Percentiles rank a stretch among this genome's conserved stretches.
phyloP scores from a whole-genome alignment of 2,797 vertebrate species.

The Manis crassicaudata region DNA sequence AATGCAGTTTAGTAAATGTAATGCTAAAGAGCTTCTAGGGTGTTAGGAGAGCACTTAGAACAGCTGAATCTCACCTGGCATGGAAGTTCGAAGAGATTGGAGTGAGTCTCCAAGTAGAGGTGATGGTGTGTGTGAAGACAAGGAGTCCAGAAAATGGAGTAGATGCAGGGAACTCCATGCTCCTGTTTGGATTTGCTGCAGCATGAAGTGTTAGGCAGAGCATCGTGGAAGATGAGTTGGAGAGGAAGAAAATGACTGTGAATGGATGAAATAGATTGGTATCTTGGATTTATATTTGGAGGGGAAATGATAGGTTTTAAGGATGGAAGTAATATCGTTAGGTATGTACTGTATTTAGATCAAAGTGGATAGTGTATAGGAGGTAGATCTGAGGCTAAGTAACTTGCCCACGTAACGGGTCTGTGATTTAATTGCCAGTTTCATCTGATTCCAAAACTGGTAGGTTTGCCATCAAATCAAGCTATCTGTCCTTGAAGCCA shows the following conservation, averaged over 20 bases:
- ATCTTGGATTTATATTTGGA: neutral
- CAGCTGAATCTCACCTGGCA: neutral
- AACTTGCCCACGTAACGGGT: neutral
- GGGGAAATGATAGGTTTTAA: neutral
- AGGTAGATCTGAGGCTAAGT: constrained; percentile 4
- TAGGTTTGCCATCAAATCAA: neutral
- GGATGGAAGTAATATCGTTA: neutral
- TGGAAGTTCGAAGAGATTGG: neutral
- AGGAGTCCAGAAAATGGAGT: neutral
- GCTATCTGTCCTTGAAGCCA: neutral
- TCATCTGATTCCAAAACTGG: neutral
- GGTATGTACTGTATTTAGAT: constrained; percentile 43
- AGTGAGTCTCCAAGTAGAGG: neutral
- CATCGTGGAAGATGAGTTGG: neutral
- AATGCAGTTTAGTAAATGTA: neutral
- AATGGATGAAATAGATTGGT: neutral
- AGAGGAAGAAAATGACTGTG: neutral
- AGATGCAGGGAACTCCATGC: neutral
- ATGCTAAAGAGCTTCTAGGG: neutral
- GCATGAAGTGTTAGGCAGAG: neutral
- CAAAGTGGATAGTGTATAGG: neutral
- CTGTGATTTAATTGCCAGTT: constrained; percentile 15
- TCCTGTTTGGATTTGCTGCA: neutral
- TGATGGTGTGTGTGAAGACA: too few relatives aligned
- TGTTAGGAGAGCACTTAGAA: neutral